Conservation (phyloP, 1,140 invertebrate species). For the Meloidogyne chitwoodi region DNA sequence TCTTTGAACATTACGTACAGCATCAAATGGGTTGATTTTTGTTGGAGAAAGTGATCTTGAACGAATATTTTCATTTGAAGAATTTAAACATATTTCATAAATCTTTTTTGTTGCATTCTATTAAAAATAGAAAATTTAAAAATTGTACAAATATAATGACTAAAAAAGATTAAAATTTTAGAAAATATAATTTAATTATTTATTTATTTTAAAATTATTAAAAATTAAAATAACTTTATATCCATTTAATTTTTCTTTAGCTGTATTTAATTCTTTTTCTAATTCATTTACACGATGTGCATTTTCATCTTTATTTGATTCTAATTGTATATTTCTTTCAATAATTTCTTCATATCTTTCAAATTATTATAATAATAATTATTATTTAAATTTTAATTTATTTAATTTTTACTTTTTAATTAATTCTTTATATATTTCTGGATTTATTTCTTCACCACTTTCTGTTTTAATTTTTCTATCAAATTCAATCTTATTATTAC, state of each 20-base stretch:
- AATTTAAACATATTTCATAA: constrained; percentile 43
- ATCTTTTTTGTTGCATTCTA: constrained; percentile 51
- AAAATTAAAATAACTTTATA: constrained; percentile 26
- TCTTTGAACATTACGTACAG: constrained; percentile 50
- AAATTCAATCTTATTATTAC: constrained; percentile 12
- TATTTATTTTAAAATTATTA: constrained; percentile 4
- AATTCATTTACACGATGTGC: constrained; percentile 52
- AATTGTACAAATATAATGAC: no score
- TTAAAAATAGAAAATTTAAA: neutral
- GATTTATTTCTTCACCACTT: constrained; percentile 23
- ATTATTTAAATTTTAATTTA: neutral
- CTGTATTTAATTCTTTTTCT: constrained; percentile 50
- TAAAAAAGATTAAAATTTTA: no score
- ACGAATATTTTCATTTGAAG: constrained; percentile 37
- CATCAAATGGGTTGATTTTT: constrained; percentile 50
- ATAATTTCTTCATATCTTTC: constrained; percentile 57
- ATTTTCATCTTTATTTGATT: constrained; percentile 57
- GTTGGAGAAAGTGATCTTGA: constrained; percentile 54
- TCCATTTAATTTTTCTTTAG: constrained; percentile 50
- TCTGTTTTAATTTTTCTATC: constrained; percentile 36
- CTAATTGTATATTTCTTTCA: constrained; percentile 58
- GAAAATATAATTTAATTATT: no score
- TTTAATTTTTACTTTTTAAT: constrained; percentile 52
- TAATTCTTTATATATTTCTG: constrained; percentile 55
- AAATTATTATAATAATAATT: no score